Evolutionary conservation across 1,140 invertebrate species (phyloP), one percentile per base, ranked within the genome.

Genomic region (Tyrophagus putrescentiae): DNA sequence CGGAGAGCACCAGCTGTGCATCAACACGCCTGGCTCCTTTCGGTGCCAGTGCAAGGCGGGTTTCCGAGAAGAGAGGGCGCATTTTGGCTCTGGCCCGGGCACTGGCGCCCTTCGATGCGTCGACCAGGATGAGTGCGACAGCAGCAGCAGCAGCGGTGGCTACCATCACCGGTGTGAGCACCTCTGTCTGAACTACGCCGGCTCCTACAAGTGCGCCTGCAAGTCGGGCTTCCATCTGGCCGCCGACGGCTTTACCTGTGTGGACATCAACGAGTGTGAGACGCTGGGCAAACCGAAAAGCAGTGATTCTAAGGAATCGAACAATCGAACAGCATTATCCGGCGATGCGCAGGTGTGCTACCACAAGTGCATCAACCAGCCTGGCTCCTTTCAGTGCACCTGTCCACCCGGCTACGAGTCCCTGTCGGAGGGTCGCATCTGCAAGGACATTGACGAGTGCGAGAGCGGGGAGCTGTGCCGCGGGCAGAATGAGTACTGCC

Each of bases 91-190:
- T 23, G 25, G 18, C 41, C 18, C 25, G 4, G 41, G 25, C 25
- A 42, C 3, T 42, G 1, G 25, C 6, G 4, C 4, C 18, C 41
- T 21, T 42, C 1, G 6, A n/a, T 76, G 74, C 64, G 60, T 65
- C 45, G 78, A 81, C 68, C 70, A 80, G 21, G 73, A 81, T 69
- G 79, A 81, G 67, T 81, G 79, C 67, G 18, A 31, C 1, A 52
- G 39, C 27, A 9, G 63, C 4, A 68, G 73, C 54, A 75, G 72
- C 0, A 78, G 78, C 1, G n/a, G n/a, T n/a, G n/a, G n/a, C n/a
- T n/a, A n/a, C n/a, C n/a, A n/a, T n/a, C n/a, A n/a, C n/a, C 68
- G 84, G 0, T 95, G 90, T 66, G 79, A 89, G 63, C 87, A 93
- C 42, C 78, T 75, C n/a, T 92, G 87, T 65, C 75, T 83, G 32